These are phyloP conservation scores for Micoletzkya japonica DNA, from an alignment of 2,888 invertebrate species.

Conservation along the genomic window DNA sequence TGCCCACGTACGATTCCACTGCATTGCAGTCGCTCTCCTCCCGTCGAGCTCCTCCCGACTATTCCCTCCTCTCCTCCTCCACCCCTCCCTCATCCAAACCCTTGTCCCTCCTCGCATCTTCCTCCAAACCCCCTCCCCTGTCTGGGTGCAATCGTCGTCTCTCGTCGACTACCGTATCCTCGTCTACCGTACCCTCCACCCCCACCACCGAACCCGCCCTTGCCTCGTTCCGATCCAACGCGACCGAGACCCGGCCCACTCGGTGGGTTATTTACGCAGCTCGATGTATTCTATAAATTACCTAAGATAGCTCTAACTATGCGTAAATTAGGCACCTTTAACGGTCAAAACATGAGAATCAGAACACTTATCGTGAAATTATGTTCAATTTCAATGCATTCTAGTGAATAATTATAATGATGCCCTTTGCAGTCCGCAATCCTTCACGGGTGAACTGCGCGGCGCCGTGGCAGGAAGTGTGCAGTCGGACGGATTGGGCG, in stretches of 20 bases:
- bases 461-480: too few species aligned
- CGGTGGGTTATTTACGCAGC: neutral
- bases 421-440: constrained; percentile 10
- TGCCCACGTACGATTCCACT: neutral
- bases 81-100: neutral
- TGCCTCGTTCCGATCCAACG: constrained; percentile 1
- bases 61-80: constrained; percentile 18
- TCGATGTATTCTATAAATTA: too few species aligned
- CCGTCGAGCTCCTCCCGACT: neutral
- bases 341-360: neutral
- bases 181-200: too few species aligned
- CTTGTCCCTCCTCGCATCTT: neutral
- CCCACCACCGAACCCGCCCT: constrained; percentile 10
- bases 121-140: neutral
- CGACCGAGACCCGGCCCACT: neutral
- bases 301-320: too few species aligned
- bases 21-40: neutral
- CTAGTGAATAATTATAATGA: neutral
- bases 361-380: neutral
- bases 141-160: too few species aligned
- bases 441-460: neutral
- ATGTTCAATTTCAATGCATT: neutral
- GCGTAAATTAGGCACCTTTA: too few species aligned
- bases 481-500: neutral
- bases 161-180: constrained; percentile 14